These are phyloP conservation scores for Acrocephalus kingi DNA, from an alignment of 2,113 vertebrate species.

Conservation along the genomic window DNA sequence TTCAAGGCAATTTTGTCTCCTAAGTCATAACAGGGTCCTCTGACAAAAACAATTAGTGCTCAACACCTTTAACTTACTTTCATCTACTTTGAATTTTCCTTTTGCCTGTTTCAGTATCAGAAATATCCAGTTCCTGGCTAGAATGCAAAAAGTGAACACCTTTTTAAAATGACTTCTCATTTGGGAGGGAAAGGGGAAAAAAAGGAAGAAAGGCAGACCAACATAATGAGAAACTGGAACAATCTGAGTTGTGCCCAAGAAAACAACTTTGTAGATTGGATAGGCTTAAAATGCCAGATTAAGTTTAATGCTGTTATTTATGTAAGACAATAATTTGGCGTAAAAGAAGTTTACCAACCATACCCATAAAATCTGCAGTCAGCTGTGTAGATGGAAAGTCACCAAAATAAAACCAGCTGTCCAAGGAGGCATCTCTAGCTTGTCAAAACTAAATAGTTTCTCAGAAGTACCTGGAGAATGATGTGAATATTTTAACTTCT, in stretches of 20 bases:
- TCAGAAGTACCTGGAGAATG: background rate
- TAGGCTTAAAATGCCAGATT: background rate
- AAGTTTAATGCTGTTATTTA: slow-evolving; percentile 8
- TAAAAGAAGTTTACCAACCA: slow-evolving; percentile 31
- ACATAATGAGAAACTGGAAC: slow-evolving; percentile 22
- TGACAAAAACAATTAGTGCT: background rate
- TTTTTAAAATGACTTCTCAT: slow-evolving; percentile 3
- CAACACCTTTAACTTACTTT: background rate
- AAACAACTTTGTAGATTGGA: slow-evolving; percentile 3
- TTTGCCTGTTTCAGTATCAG: slow-evolving; percentile 4
- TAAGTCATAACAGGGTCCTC: background rate
- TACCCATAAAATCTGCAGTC: slow-evolving; percentile 22
- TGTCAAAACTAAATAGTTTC: background rate
- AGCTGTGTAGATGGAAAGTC: slow-evolving; percentile 24
- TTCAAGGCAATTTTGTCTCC: background rate
- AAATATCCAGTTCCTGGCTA: slow-evolving; percentile 10
- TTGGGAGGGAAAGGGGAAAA: background rate
- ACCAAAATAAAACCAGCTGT: slow-evolving; percentile 46
- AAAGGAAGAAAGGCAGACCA: background rate
- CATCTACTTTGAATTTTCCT: slow-evolving; percentile 5
- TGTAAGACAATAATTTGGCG: slow-evolving; percentile 8
- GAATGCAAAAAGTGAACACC: slow-evolving; percentile 18
- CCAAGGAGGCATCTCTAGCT: background rate
- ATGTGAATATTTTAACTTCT: background rate
- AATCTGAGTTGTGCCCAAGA: background rate